phyloP scores from a whole-genome alignment of 2,797 vertebrate genomes.

The Macrochelys suwanniensis region DNA sequence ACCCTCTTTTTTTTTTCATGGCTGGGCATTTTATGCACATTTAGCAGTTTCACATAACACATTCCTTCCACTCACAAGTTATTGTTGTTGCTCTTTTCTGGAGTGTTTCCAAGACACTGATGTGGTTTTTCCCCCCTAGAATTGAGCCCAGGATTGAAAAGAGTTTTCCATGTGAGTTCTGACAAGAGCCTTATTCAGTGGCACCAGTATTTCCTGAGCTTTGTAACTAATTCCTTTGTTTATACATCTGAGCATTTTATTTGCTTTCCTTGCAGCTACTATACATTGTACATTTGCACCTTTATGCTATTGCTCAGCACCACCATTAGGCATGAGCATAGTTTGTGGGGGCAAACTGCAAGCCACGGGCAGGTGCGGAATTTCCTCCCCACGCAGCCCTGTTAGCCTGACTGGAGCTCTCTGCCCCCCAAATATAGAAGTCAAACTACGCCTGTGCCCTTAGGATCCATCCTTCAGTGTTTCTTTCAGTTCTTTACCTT shows the following conservation, averaged over 20 bases:
- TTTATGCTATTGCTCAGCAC: not conserved
- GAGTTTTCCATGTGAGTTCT: not conserved
- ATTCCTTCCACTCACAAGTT: slow-evolving; percentile 23
- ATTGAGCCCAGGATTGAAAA: not conserved
- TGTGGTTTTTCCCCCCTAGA: not conserved
- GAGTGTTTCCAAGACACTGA: not conserved
- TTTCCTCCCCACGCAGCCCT: too few relatives aligned
- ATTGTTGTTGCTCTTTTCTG: not conserved
- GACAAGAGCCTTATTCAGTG: not conserved
- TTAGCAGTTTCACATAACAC: slow-evolving; percentile 37
- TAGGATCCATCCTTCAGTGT: not conserved
- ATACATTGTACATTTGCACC: not conserved
- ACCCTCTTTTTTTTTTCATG: fast-evolving
- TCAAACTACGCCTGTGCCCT: not conserved
- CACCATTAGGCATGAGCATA: not conserved
- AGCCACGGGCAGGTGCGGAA: too few relatives aligned
- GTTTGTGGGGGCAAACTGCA: too few relatives aligned
- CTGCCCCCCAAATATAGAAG: not conserved
- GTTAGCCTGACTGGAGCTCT: too few relatives aligned
- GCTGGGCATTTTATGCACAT: not conserved
- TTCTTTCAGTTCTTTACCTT: not conserved
- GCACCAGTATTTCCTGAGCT: not conserved
- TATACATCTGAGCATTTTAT: not conserved
- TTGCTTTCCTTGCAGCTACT: not conserved
- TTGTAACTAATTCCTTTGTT: not conserved